Conservation (phyloP, 2,888 invertebrate genomes). For the Leptura quadrifasciata region DNA sequence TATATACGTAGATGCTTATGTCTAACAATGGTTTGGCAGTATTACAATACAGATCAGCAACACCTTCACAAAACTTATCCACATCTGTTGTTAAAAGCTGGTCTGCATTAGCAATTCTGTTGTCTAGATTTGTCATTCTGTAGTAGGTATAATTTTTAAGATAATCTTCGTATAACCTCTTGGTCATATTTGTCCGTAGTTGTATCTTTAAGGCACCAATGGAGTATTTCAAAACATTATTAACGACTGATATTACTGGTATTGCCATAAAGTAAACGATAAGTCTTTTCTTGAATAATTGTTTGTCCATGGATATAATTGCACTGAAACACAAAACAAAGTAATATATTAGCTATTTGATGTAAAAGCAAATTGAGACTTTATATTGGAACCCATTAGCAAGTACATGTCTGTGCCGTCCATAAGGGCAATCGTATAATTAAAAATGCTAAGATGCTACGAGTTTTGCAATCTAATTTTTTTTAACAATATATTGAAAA, state of each 20-base stretch:
- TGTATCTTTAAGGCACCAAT: constrained; percentile 94
- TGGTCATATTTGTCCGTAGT: constrained; percentile 91
- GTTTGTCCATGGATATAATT: constrained; percentile 91
- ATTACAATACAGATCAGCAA: constrained; percentile 97
- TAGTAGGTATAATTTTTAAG: constrained; percentile 98
- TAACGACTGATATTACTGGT: constrained; percentile 94
- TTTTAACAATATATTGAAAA: too few species aligned
- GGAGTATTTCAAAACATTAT: constrained; percentile 95
- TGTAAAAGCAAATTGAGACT: too few species aligned
- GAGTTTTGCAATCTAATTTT: too few species aligned
- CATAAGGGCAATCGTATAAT: too few species aligned
- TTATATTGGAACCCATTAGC: too few species aligned
- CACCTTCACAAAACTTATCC: constrained; percentile 97
- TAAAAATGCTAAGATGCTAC: too few species aligned
- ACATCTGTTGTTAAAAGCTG: constrained; percentile 97
- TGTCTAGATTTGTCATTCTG: constrained; percentile 96
- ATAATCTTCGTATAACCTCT: constrained; percentile 92
- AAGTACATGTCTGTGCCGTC: too few species aligned
- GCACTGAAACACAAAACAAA: constrained; percentile 79
- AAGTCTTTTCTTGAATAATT: constrained; percentile 85
- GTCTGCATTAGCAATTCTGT: constrained; percentile 95
- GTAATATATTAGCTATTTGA: constrained; percentile 53
- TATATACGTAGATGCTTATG: constrained; percentile 94
- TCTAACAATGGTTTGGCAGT: constrained; percentile 96
- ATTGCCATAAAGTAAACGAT: constrained; percentile 88